Conservation (phyloP, 2,113 vertebrate genomes). For the Gorsachius goisagi region DNA sequence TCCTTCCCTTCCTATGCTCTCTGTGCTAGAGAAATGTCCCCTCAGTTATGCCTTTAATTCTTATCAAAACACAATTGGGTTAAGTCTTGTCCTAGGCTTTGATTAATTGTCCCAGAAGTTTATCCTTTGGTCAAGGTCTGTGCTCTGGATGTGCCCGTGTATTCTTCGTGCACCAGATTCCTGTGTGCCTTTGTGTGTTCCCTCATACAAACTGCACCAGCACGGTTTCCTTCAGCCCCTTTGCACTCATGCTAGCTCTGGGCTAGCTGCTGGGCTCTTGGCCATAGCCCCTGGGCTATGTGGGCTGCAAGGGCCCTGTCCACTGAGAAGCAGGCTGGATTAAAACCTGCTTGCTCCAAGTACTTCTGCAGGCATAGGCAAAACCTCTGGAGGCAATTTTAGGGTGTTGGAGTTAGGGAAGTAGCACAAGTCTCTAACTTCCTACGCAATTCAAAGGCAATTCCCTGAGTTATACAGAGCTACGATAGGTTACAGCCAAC, state of each 20-base stretch:
- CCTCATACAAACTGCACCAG: background rate
- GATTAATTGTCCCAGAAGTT: background rate
- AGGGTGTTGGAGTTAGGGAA: background rate
- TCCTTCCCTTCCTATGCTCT: background rate
- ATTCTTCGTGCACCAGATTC: background rate
- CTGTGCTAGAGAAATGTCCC: background rate
- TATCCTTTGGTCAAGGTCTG: background rate
- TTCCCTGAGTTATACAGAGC: background rate
- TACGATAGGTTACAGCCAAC: background rate
- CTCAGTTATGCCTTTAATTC: background rate
- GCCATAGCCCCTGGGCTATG: background rate
- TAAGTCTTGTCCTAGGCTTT: background rate
- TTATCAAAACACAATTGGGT: background rate
- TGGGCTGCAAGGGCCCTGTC: background rate
- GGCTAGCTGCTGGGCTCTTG: background rate
- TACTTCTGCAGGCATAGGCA: background rate
- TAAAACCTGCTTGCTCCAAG: background rate
- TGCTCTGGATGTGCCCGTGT: background rate
- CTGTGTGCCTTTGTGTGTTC: background rate
- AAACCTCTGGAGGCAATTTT: background rate
- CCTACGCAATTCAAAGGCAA: background rate
- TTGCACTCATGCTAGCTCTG: background rate
- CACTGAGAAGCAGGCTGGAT: background rate
- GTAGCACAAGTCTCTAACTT: background rate
- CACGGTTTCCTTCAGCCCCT: fast-evolving